Conservation (phyloP, 2,888 invertebrate species). For the Dynastes tityus region DNA sequence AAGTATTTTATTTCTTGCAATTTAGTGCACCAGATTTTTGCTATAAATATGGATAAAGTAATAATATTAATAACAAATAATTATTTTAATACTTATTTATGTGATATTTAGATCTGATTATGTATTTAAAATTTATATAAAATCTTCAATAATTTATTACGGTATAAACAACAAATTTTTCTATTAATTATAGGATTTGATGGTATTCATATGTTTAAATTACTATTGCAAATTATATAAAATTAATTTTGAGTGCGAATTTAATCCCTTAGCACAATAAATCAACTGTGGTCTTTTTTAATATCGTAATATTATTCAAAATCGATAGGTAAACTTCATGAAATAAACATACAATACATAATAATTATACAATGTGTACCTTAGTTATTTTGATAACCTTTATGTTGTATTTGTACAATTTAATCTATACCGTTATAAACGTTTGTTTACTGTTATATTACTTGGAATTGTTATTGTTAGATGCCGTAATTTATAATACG, state of each 20-base stretch:
- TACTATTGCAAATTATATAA: slow-evolving; percentile 17
- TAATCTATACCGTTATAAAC: slow-evolving; percentile 18
- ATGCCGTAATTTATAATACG: neutral
- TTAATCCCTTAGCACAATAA: neutral
- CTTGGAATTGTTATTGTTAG: slow-evolving; percentile 4
- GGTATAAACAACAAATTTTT: slow-evolving; percentile 7
- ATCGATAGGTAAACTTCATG: slow-evolving; percentile 30
- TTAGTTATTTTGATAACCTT: slow-evolving; percentile 15
- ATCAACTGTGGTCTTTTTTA: neutral
- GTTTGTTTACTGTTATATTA: slow-evolving; percentile 4
- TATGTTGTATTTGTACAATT: neutral
- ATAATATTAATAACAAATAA: neutral
- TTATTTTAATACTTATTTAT: slow-evolving; percentile 11
- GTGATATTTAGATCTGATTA: neutral
- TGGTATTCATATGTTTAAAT: slow-evolving; percentile 2
- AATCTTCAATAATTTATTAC: slow-evolving; percentile 1
- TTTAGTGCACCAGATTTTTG: neutral
- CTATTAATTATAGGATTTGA: neutral
- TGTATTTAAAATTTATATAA: neutral
- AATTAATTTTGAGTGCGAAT: slow-evolving; percentile 19
- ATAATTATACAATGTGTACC: slow-evolving; percentile 4
- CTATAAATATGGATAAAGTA: neutral
- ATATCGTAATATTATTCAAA: slow-evolving; percentile 4
- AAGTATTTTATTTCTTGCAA: neutral
- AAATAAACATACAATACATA: slow-evolving; percentile 22